Base-by-base conservation (phyloP, 2,888 invertebrate genomes). In the Timandra comae region DNA sequence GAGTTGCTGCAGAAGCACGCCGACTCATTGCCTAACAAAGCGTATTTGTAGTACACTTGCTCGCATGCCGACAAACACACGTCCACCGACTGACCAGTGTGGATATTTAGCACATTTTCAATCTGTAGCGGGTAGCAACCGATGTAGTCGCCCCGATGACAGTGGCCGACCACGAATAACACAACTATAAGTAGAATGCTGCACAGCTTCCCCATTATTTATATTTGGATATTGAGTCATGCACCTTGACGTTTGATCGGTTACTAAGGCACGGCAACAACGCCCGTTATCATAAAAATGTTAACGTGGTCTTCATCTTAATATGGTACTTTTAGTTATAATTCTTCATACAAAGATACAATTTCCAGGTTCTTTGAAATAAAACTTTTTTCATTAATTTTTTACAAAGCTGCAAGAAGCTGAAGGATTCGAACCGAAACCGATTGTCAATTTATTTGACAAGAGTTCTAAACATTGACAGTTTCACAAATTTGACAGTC, bases 41-140 rank as follows among this genome's bases (percentile, higher is more conserved):
- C 81, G 41, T 80, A 85, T 40, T 76, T 81, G 53, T 79, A 86
- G 46, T 68, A 81, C 1, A 84, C 71, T 49, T 82, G 74, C 43
- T 84, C 82, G 47, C 86, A 86, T 7, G 81, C 78, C 20, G 77
- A 71, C 20, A 85, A 50, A 35, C 86, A 86, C 7, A 76, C 79
- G 39, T 86, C 85, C 4, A 79, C 81, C 0, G 82, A 79, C 39
- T 81, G 80, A 0, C 84, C 84, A n/a, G 81, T 75, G 49, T 82
- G 80, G 2, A 77, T 81, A 43, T 81, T 82, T 12, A 80, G 42
- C 5, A 74, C 60, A 42, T 74, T 70, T 25, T 76, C 75, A 0
- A 49, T 37, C 35, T 67, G 71, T 10, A 79, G 52, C 43, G 58
- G 67, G 45, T 74, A 84, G 46, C 85, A 85, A 30, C 84, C 85